These are phyloP conservation scores for Magallana gigas DNA, from an alignment of 1,140 invertebrate species.

Conservation along the genomic window DNA sequence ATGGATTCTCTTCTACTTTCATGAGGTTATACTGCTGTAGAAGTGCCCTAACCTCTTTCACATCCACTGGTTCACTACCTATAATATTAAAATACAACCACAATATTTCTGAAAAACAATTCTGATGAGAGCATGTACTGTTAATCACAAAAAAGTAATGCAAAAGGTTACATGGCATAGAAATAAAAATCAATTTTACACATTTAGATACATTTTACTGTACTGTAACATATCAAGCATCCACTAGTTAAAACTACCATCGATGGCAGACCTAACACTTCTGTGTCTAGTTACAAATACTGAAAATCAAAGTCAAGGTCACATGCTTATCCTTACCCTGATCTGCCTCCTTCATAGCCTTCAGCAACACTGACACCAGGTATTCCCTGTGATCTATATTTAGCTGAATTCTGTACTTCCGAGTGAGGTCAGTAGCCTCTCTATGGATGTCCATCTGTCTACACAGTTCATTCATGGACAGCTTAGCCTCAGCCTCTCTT, in stretches of 20 bases:
- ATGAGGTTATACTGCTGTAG: background rate
- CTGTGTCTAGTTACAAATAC: no score
- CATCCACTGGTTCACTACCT: background rate
- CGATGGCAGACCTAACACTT: no score
- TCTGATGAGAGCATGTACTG: no score
- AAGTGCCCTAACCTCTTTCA: background rate
- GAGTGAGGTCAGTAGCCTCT: constrained; percentile 16
- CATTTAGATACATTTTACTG: no score
- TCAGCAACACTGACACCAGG: background rate
- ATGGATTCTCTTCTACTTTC: background rate
- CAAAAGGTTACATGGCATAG: no score
- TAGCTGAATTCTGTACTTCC: constrained; percentile 53
- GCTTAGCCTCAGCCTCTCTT: constrained; percentile 50
- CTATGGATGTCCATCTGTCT: constrained; percentile 43
- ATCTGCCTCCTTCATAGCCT: background rate
- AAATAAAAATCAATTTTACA: no score
- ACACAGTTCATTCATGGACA: constrained; percentile 42
- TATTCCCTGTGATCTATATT: constrained; percentile 31
- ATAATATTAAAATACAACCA: no score
- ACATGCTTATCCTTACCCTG: background rate
- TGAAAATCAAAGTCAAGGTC: no score
- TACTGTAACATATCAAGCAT: no score
- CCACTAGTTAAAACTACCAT: no score
- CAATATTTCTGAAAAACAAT: no score
- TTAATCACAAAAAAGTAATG: no score